Conservation (phyloP, 1,140 invertebrate species). For the Pseudomyrmex pallidus region DNA sequence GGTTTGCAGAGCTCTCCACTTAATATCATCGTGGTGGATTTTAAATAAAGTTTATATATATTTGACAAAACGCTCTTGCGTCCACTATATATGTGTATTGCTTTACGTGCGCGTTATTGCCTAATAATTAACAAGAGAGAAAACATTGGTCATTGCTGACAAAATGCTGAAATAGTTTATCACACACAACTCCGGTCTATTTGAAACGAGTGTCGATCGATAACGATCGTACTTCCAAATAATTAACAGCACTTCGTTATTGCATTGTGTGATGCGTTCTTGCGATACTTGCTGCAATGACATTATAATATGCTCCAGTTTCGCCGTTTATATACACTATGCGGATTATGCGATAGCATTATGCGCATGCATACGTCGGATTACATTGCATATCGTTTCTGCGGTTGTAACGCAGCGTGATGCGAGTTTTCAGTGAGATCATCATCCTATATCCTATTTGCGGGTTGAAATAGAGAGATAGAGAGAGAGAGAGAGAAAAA, state of each 20-base stretch:
- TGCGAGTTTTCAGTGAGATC: conserved; percentile 25
- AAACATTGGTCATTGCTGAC: conserved; percentile 17
- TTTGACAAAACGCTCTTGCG: background rate
- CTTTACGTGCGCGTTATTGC: background rate
- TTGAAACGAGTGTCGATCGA: background rate
- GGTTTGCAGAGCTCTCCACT: background rate
- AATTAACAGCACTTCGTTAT: conserved; percentile 44
- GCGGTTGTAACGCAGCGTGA: conserved; percentile 12
- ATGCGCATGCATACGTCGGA: conserved; percentile 49
- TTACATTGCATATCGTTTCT: conserved; percentile 55
- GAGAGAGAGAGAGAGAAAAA: background rate
- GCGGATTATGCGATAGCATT: conserved; percentile 29
- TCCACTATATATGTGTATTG: background rate
- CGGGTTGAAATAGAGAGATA: conserved; percentile 6
- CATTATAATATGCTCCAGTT: conserved; percentile 43
- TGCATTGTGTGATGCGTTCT: conserved; percentile 29
- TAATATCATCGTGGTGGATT: conserved; percentile 1
- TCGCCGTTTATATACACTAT: conserved; percentile 30
- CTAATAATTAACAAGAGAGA: background rate
- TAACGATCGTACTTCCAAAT: background rate
- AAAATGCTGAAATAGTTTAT: conserved; percentile 6
- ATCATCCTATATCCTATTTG: conserved; percentile 24
- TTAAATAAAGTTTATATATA: background rate
- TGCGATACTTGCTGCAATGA: conserved; percentile 37
- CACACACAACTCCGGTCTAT: background rate